phyloP scores from a whole-genome alignment of 2,888 invertebrate genomes.

The Cremastinae sp. region DNA sequence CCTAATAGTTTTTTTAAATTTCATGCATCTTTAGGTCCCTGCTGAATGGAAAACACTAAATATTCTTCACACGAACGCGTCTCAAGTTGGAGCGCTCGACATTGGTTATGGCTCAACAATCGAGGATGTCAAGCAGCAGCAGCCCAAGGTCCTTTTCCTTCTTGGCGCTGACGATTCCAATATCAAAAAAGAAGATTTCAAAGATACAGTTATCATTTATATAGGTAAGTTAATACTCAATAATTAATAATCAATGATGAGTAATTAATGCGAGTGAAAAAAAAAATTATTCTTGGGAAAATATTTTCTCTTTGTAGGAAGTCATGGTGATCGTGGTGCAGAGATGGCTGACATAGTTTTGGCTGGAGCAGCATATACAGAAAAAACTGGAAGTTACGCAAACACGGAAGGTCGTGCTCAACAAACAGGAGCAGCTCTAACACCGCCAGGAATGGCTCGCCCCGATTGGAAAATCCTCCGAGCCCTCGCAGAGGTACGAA shows the following conservation, averaged over 20 bases:
- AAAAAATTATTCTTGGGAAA: too few relatives aligned
- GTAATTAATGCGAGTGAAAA: too few relatives aligned
- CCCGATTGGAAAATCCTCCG: constrained; percentile 99
- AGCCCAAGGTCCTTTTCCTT: constrained; percentile 92
- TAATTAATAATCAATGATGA: too few relatives aligned
- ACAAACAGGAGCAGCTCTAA: constrained; percentile 92
- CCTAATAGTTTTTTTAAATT: too few relatives aligned
- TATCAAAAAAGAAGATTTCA: constrained; percentile 88
- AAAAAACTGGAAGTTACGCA: constrained; percentile 98
- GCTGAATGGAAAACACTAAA: constrained; percentile 91
- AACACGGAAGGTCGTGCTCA: constrained; percentile 99
- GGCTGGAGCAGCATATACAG: constrained; percentile 98
- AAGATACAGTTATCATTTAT: constrained; percentile 93
- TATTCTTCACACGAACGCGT: constrained; percentile 95
- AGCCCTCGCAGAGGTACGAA: constrained; percentile 93
- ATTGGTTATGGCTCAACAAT: constrained; percentile 91
- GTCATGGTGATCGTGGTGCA: constrained; percentile 98
- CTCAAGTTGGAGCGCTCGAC: constrained; percentile 97
- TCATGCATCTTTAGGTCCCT: constrained; percentile 72
- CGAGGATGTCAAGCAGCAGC: constrained; percentile 82
- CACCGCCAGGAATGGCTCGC: constrained; percentile 95
- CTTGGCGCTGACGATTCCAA: constrained; percentile 96
- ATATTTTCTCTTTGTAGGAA: constrained; percentile 83
- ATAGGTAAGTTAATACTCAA: constrained; percentile 83
- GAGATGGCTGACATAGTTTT: constrained; percentile 94